Base-by-base conservation (phyloP, 2,888 invertebrate genomes). In the Apotomis betuletana region DNA sequence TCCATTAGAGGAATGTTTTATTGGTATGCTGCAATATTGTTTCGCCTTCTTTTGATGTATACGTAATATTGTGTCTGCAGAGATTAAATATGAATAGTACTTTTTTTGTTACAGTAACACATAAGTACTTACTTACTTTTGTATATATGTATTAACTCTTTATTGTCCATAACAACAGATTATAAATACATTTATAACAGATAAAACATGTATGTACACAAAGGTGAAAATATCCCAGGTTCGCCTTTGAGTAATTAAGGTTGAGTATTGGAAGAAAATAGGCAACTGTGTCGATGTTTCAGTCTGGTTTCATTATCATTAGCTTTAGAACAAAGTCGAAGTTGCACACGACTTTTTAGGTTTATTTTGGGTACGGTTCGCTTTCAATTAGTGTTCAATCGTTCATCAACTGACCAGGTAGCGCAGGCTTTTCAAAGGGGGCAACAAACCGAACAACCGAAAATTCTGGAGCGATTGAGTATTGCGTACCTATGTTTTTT, bases 381-480 rank as follows among this genome's bases (percentile, higher is more conserved):
- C 73, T 76, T 72, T 76, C 76, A 79, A 77, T 76, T 77, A 78
- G 74, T 74, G 75, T 70, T 75, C 75, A 67, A 78, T 74, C 74
- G 75, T 70, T 75, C 75, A 67, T 6, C 9, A 76, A 68, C 63
- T 75, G 60, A 70, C 41, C 60, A 73, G 69, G 62, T 15, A 68
- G 69, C 67, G 60, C 62, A 64, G 70, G 70, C 61, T 64, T 57
- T 55, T 52, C 67, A 60, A 63, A 54, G 67, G n/a, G 67, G 54
- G 52, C 60, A 61, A 67, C 55, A 64, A 67, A 73, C 60, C 44
- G 36, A 57, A 61, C 59, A 70, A 51, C 38, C n/a, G 44, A 51
- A 58, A 70, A 62, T 54, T 70, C 59, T 60, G 38, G 15, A 41
- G n/a, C 49, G 15, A 55, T 51, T 38, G 15, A 51, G 55, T 41